Percentiles rank a stretch among this genome's conserved stretches.
Evolutionary conservation across 2,888 invertebrate species (phyloP).

Genomic region (Tryphoninae sp.): DNA sequence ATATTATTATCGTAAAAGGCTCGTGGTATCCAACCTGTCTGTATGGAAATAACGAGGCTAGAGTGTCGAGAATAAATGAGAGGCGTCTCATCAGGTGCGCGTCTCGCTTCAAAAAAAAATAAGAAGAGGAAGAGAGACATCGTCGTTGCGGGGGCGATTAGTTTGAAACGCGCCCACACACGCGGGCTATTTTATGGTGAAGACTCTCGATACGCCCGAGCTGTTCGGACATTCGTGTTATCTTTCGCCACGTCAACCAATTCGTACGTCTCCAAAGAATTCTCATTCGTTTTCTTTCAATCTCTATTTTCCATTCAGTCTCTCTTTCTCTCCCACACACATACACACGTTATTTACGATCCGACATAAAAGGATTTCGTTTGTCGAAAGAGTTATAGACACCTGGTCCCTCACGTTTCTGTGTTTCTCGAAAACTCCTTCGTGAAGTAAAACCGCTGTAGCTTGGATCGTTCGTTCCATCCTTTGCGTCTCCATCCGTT

Average conservation of each 20-base stretch:
- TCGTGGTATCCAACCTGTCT: too few species aligned
- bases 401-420: background rate
- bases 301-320: background rate
- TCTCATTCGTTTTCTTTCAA: conserved; percentile 4
- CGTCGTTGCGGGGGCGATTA: conserved; percentile 17
- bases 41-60: background rate
- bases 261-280: conserved; percentile 6
- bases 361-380: conserved; percentile 11
- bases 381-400: conserved; percentile 26
- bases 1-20: too few species aligned
- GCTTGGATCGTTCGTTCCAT: conserved; percentile 5
- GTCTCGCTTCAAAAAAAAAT: conserved; percentile 21
- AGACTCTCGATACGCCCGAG: background rate
- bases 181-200: background rate
- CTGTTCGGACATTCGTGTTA: conserved; percentile 21
- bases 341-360: conserved; percentile 45
- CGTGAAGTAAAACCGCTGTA: background rate
- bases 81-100: conserved; percentile 6
- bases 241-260: conserved; percentile 4
- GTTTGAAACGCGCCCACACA: conserved; percentile 26
- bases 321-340: background rate
- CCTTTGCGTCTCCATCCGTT: background rate
- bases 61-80: background rate
- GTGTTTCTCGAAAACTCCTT: conserved; percentile 17
- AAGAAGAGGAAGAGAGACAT: conserved; percentile 3